These are phyloP conservation scores for Corapipo altera DNA, from an alignment of 2,113 vertebrate genomes.

Conservation along the genomic window DNA sequence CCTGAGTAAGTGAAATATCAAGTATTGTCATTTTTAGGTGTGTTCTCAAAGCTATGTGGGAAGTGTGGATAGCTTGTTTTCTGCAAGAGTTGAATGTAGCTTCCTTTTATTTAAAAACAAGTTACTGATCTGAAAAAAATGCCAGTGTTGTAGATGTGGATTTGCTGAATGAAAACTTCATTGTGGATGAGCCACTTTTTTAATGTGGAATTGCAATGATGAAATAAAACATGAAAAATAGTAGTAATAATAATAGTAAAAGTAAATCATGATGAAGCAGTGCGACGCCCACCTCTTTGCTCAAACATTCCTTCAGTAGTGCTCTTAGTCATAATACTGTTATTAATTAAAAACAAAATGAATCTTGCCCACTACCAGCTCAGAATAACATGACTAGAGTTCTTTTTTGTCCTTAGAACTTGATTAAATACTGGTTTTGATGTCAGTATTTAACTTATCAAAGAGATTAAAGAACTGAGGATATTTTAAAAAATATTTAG, in stretches of 20 bases:
- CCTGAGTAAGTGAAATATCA: neutral
- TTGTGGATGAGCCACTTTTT: neutral
- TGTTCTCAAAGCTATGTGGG: neutral
- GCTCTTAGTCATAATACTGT: neutral
- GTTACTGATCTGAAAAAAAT: neutral
- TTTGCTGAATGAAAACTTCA: neutral
- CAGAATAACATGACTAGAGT: neutral
- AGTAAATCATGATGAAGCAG: neutral
- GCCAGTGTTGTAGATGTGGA: neutral
- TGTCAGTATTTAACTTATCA: neutral
- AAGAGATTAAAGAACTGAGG: neutral
- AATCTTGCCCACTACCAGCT: neutral
- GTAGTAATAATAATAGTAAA: neutral
- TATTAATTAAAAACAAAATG: neutral
- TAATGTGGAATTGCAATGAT: neutral
- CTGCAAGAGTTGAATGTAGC: neutral
- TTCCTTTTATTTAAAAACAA: neutral
- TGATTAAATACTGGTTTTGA: neutral
- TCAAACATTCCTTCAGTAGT: neutral
- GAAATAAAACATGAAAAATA: neutral
- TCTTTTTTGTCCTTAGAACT: neutral
- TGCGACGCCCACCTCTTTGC: neutral
- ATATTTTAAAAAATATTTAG: neutral
- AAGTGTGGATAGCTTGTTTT: neutral
- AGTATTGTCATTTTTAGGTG: neutral